Base-by-base conservation (phyloP, 2,888 invertebrate genomes). In the Uloborus plumipes region DNA sequence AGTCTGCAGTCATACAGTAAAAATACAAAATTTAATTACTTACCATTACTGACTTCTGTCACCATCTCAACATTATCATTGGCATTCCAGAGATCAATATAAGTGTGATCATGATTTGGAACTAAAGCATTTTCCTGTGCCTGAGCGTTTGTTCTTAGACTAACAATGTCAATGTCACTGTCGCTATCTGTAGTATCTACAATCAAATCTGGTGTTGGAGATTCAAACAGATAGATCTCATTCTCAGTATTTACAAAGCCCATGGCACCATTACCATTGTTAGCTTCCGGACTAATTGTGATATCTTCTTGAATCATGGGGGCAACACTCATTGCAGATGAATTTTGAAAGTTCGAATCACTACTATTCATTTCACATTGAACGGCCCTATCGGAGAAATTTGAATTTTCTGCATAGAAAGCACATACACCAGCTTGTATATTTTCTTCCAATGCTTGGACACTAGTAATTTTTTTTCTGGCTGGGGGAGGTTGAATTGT, bases 161-260 rank as follows among this genome's bases (percentile, higher is more conserved):
- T 76, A n/a, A 84, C 76, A 62, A 84, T 84, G 62, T 84, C 84
- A 47, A 84, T 84, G 51, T 84, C 84, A 72, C 84, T 84, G 73
- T 84, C 84, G 72, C 80, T 80, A 53, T 84, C 84, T n/a, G 84
- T 78, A 13, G 80, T 76, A 58, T 84, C 84, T 18, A 84, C 78
- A 51, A 84, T 84, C n/a, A 84, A 47, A 51, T 84, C 84, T 7
- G 80, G 84, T 31, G 84, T 84, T 26, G 49, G 50, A n/a, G 84
- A 78, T 58, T 83, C 77, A 62, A 83, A 83, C 39, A 83, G 61
- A 61, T 71, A 73, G 20, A 77, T 39, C 31, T 58, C 62, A 62
- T 77, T 77, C 16, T 83, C 83, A 39, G 61, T 26, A 66, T 64
- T 73, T 51, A 77, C 83, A 73, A 67, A 83, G 4, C 82, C 71